Evolutionary conservation across 2,888 invertebrate genomes (phyloP).

Genomic region (Teinopalpus imperialis): DNA sequence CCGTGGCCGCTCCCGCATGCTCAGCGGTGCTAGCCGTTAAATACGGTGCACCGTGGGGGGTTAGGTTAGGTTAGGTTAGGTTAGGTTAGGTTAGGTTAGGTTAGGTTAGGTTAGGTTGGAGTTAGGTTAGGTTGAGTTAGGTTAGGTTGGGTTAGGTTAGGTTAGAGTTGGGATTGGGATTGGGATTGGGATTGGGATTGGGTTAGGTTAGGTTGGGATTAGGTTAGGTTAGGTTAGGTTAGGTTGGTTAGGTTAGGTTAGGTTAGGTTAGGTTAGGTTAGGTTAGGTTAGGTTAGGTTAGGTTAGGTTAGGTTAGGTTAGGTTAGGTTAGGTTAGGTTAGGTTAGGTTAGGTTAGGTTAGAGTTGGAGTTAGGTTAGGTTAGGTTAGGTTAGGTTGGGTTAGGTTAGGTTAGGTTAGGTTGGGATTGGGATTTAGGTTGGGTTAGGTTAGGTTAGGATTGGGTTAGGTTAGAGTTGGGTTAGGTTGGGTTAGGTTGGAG

Average conservation of each 20-base stretch:
- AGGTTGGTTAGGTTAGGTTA: slow-evolving; percentile 32
- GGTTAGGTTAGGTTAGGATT: slow-evolving; percentile 28
- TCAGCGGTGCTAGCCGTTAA: no score
- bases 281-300: slow-evolving; percentile 28
- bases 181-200: slow-evolving; percentile 30
- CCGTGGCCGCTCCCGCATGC: no score
- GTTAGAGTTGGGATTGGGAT: slow-evolving; percentile 18
- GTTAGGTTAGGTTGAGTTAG: no score
- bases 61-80: no score
- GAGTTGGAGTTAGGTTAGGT: no score
- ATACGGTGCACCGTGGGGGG: no score
- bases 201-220: no score
- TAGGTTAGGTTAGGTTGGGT: slow-evolving; percentile 26
- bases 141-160: no score
- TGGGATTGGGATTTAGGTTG: slow-evolving; percentile 25
- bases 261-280: slow-evolving; percentile 26
- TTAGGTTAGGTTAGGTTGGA: slow-evolving; percentile 27
- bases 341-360: no score
- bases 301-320: slow-evolving; percentile 28
- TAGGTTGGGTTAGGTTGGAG: slow-evolving; percentile 25
- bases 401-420: no score
- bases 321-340: slow-evolving; percentile 27
- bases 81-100: slow-evolving; percentile 31
- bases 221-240: no score
- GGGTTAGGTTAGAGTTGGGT: no score